Conservation (phyloP, 2,888 invertebrate genomes). For the Colostygia pectinataria region DNA sequence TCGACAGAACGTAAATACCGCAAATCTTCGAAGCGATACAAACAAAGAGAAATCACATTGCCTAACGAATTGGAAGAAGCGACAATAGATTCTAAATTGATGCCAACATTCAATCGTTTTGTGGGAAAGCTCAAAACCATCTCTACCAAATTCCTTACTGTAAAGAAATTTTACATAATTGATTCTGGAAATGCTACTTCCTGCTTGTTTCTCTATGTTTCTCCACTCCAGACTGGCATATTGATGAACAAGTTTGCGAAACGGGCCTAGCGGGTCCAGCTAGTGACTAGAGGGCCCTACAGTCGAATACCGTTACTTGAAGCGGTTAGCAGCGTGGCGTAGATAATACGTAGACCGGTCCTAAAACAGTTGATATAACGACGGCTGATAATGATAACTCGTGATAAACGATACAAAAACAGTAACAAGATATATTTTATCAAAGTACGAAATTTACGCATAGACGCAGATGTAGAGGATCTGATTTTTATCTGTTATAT, state of each 20-base stretch:
- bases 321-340: constrained; percentile 63
- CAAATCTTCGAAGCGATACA: constrained; percentile 2
- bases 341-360: constrained; percentile 69
- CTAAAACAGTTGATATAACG: constrained; percentile 51
- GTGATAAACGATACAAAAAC: constrained; percentile 44
- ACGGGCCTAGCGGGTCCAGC: constrained; percentile 60
- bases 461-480: background rate
- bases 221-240: constrained; percentile 53
- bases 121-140: background rate
- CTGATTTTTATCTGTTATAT: too few species aligned
- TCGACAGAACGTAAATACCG: constrained; percentile 1
- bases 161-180: constrained; percentile 25
- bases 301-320: constrained; percentile 68
- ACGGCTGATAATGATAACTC: constrained; percentile 48
- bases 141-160: constrained; percentile 7
- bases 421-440: constrained; percentile 37
- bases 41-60: constrained; percentile 2
- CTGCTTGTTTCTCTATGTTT: constrained; percentile 50
- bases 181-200: constrained; percentile 48
- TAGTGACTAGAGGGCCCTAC: constrained; percentile 56
- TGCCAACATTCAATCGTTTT: background rate
- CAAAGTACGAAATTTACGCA: constrained; percentile 9
- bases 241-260: constrained; percentile 64
- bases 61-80: constrained; percentile 6
- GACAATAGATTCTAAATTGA: background rate